phyloP scores from a whole-genome alignment of 2,888 invertebrate species.

The Drosophila quinaria region DNA sequence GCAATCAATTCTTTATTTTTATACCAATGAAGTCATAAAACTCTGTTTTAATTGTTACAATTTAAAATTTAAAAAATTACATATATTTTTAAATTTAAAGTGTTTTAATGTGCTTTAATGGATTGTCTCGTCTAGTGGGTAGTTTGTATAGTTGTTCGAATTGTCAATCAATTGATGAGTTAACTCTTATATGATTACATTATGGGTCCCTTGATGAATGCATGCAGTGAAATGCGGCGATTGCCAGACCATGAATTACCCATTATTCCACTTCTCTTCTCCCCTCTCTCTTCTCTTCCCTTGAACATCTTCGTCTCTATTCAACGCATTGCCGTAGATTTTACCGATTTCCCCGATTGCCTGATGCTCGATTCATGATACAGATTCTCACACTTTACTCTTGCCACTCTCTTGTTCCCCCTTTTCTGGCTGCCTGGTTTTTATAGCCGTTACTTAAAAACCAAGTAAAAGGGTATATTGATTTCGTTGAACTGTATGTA shows the following conservation, averaged over 20 bases:
- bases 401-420: background rate
- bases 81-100: background rate
- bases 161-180: constrained; percentile 32
- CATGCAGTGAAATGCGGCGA: constrained; percentile 43
- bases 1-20: too few species aligned
- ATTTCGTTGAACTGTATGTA: too few species aligned
- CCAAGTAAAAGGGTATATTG: too few species aligned
- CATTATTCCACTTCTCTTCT: background rate
- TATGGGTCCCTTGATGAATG: constrained; percentile 43
- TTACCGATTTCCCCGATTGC: background rate
- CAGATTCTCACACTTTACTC: constrained; percentile 30
- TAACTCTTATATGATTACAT: constrained; percentile 17
- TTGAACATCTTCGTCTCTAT: background rate
- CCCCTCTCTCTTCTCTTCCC: too few species aligned
- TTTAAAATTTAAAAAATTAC: background rate
- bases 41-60: too few species aligned
- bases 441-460: too few species aligned
- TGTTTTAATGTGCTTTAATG: constrained; percentile 5
- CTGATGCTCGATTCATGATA: constrained; percentile 15
- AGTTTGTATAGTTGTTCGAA: background rate
- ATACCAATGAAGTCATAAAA: too few species aligned
- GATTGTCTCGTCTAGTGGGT: background rate
- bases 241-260: constrained; percentile 21
- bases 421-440: too few species aligned
- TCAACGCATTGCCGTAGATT: background rate